Base-by-base conservation (phyloP, 1,140 invertebrate species). In the Leptestheria dahalacensis region DNA sequence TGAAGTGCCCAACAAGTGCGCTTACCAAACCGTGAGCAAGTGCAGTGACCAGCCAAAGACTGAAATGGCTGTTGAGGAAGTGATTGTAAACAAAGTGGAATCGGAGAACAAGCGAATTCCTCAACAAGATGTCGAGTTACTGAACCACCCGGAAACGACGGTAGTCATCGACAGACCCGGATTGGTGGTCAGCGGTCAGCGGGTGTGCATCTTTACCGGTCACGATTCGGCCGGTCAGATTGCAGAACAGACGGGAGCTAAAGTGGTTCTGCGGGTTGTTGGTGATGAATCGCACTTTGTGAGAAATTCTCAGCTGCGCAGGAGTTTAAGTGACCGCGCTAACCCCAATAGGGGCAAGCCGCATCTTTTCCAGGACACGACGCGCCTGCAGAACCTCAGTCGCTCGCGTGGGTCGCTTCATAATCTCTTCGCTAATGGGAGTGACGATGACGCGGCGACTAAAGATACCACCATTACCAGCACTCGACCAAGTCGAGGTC, bases 321-420 rank as follows among this genome's bases (percentile, higher is more conserved):
- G 53, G 12, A 56, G 53, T 56, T 56, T 56, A 33, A 56, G 53
- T 28, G 53, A 56, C 18, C 53, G 53, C 11, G 26, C 15, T 20
- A 24, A 24, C 10, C 26, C 26, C 12, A 26, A 41, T 15, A n/a
- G 26, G 9, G 6, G 15, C 6, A 41, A 41, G 33, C 33, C 33
- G 33, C 33, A 15, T 41, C 53, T 56, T 15, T 56, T 56, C 18
- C 53, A 56, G 12, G 53, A 56, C 25, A 56, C 53, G 2, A 56
- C 53, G 12, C 53, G 53, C 9, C 41, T 56, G 24, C 53, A 56
- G 23, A 20, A 20, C 33, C 33, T 41, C 9, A 56, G n/a, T 15
- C 53, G 53, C 12, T 33, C 23, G 24, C 53, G 53, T 6, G 23
- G 26, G 2, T 20, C 53, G 28, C 24, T 56, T 10, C 26, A 26